Percentiles rank a stretch among this genome's conserved stretches.
Conservation (phyloP, 2,113 vertebrate species). For the Lathamus discolor region DNA sequence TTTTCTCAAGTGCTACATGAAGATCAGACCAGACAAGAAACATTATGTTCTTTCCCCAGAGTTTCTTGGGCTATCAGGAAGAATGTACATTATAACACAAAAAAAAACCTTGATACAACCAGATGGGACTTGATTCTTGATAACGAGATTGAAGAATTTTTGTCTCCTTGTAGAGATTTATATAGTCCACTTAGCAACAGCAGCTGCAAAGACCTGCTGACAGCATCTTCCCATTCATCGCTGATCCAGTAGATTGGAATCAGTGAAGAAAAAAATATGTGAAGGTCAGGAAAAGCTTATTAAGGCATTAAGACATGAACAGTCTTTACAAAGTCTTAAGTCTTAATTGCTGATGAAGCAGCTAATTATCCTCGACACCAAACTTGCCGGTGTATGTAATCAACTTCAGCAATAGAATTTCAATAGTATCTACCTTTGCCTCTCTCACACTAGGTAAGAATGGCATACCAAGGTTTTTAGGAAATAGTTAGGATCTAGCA, state of each 20-base stretch:
- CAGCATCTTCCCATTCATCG: neutral
- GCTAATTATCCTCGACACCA: neutral
- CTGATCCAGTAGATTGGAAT: neutral
- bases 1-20: neutral
- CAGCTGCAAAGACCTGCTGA: constrained; percentile 3
- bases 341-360: constrained; percentile 12
- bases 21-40: neutral
- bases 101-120: neutral
- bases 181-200: neutral
- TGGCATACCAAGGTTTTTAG: neutral
- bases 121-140: neutral
- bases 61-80: neutral
- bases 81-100: neutral
- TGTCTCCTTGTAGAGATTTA: neutral
- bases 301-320: neutral
- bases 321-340: constrained; percentile 5
- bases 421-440: neutral
- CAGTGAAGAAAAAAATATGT: neutral
- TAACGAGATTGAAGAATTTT: neutral
- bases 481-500: neutral
- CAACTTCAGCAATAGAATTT: neutral
- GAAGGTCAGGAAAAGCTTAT: constrained; percentile 38
- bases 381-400: neutral
- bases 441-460: neutral
- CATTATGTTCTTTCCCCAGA: accelerated